Evolutionary conservation across 2,797 vertebrate species (phyloP).

Genomic region (Sus cebifrons): DNA sequence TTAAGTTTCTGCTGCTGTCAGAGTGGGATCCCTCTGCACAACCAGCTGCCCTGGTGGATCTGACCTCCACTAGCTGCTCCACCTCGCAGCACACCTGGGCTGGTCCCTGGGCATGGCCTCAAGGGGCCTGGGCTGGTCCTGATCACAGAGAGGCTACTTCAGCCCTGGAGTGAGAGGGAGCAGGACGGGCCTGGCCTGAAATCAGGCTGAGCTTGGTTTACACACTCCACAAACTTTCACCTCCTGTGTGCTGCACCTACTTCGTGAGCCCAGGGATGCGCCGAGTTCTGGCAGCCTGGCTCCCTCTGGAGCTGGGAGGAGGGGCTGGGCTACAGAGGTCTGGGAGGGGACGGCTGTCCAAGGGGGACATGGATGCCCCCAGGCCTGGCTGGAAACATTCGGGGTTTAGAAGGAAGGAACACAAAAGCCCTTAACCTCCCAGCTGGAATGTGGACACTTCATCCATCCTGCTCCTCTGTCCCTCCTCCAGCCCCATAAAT

Average conservation of each 20-base stretch:
- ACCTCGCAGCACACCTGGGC: not conserved
- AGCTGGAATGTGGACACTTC: constrained; percentile 71
- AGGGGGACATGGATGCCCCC: not conserved
- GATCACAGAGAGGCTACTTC: not conserved
- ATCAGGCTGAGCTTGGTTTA: constrained; percentile 36
- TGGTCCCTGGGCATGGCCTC: not conserved
- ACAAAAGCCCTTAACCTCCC: constrained; percentile 73
- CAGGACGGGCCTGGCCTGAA: not conserved
- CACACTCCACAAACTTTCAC: not conserved
- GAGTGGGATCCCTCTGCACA: not conserved
- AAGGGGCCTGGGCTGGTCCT: not conserved
- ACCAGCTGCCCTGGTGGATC: not conserved
- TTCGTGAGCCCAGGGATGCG: not conserved
- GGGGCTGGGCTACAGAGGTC: not conserved
- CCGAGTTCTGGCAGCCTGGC: not conserved
- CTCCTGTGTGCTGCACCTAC: not conserved
- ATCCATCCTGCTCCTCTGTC: not conserved
- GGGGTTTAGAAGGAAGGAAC: constrained; percentile 76
- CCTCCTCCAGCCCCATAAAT: constrained; percentile 51
- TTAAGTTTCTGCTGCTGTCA: not conserved
- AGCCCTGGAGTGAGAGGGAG: not conserved
- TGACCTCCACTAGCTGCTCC: not conserved
- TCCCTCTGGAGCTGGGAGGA: not conserved
- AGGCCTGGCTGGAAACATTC: constrained; percentile 24
- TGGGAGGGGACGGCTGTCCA: not conserved